These are phyloP conservation scores for Coelinius sp. DNA, from an alignment of 2,888 invertebrate species.

Conservation along the genomic window DNA sequence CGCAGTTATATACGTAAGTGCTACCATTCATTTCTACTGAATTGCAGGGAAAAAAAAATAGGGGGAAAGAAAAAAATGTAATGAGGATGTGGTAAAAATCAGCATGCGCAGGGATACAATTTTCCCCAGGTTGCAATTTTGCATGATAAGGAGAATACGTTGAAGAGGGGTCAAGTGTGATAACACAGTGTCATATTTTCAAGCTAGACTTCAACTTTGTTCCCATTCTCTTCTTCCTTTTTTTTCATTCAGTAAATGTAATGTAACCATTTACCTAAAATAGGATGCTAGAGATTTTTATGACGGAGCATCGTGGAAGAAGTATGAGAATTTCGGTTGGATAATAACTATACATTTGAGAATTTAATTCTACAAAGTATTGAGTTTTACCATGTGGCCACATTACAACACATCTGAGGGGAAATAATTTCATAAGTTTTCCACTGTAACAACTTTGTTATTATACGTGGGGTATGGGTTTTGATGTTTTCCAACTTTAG, in stretches of 20 bases:
- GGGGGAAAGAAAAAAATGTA: neutral
- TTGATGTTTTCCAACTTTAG: neutral
- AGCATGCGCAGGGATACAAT: neutral
- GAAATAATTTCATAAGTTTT: slow-evolving; percentile 1
- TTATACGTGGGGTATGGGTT: neutral
- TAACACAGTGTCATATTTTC: neutral
- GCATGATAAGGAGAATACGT: neutral
- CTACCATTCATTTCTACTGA: neutral
- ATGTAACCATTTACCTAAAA: slow-evolving; percentile 6
- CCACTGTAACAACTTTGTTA: neutral
- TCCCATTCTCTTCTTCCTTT: neutral
- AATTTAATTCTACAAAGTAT: neutral
- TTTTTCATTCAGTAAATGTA: slow-evolving; percentile 11
- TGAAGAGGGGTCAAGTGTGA: slow-evolving; percentile 2
- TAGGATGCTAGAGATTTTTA: neutral
- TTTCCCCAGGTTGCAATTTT: neutral
- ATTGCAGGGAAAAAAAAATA: neutral
- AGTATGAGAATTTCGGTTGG: neutral
- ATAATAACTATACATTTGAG: neutral
- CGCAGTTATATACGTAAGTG: neutral
- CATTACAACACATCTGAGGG: neutral
- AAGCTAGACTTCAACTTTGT: slow-evolving; percentile 4
- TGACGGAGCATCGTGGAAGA: neutral
- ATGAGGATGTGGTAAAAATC: neutral
- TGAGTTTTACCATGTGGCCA: neutral